Conservation (phyloP, 2,113 vertebrate species). For the Carassius carassius region DNA sequence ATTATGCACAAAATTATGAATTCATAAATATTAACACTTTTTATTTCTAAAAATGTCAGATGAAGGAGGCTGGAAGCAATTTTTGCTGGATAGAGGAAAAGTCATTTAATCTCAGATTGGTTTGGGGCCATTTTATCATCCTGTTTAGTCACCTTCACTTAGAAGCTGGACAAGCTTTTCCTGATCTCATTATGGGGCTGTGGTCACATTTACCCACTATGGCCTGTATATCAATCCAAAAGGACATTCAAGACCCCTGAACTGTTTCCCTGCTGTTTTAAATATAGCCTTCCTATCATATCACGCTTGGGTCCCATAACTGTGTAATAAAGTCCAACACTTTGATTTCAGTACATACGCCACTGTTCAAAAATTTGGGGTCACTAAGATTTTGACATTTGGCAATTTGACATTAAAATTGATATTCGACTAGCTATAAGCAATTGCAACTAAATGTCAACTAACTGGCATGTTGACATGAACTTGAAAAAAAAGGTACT, state of each 20-base stretch:
- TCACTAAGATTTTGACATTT: background rate
- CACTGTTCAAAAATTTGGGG: background rate
- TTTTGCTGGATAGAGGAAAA: background rate
- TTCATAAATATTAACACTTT: background rate
- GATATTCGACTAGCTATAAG: background rate
- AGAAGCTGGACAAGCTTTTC: background rate
- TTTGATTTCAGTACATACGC: background rate
- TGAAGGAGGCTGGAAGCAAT: background rate
- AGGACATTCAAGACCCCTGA: background rate
- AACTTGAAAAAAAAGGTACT: too few species aligned
- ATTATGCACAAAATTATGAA: background rate
- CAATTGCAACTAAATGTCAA: background rate
- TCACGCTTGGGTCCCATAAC: background rate
- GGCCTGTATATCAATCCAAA: background rate
- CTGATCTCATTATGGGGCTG: conserved; percentile 16
- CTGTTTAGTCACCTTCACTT: conserved; percentile 17
- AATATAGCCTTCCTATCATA: background rate
- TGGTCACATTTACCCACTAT: conserved; percentile 1
- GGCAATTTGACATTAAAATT: background rate
- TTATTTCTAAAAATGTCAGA: background rate
- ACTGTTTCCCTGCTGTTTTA: background rate
- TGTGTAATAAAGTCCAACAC: background rate
- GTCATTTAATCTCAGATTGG: background rate
- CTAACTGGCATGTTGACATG: too few species aligned
- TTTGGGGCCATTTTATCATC: background rate